A percentile compares a stretch with the other conserved stretches of the same genome.
Evolutionary conservation across 2,797 vertebrate genomes (phyloP).

Genomic region (Pelodytes ibericus): DNA sequence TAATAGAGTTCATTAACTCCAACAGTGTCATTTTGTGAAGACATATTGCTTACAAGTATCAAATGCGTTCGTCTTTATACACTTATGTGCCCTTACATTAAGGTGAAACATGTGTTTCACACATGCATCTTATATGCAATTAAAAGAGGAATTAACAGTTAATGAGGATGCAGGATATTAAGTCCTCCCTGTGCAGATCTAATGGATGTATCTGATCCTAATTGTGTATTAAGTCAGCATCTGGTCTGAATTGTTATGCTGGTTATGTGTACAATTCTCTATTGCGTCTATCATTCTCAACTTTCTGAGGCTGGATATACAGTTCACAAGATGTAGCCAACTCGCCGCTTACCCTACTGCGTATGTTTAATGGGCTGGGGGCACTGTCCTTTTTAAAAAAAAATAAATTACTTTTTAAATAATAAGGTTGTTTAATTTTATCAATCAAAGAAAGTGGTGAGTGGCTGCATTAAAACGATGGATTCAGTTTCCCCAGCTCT

Average conservation of each 20-base stretch:
- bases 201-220: constrained; percentile 56
- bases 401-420: background rate
- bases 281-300: background rate
- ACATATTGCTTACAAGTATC: background rate
- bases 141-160: constrained; percentile 29
- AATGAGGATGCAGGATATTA: constrained; percentile 48
- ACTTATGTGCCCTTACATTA: background rate
- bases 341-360: background rate
- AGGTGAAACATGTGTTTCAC: constrained; percentile 28
- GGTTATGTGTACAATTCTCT: background rate
- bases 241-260: constrained; percentile 42
- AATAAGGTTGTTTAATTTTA: constrained; percentile 5
- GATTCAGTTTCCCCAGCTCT: background rate
- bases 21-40: background rate
- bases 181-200: constrained; percentile 46
- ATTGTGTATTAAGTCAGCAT: constrained; percentile 48
- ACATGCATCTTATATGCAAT: constrained; percentile 10
- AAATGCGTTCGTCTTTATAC: background rate
- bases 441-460: background rate
- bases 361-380: background rate
- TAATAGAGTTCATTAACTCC: background rate
- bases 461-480: background rate
- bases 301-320: background rate
- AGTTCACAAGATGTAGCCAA: background rate
- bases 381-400: background rate